Base-by-base conservation (phyloP, 2,888 invertebrate genomes). In the Hyposoter didymator region DNA sequence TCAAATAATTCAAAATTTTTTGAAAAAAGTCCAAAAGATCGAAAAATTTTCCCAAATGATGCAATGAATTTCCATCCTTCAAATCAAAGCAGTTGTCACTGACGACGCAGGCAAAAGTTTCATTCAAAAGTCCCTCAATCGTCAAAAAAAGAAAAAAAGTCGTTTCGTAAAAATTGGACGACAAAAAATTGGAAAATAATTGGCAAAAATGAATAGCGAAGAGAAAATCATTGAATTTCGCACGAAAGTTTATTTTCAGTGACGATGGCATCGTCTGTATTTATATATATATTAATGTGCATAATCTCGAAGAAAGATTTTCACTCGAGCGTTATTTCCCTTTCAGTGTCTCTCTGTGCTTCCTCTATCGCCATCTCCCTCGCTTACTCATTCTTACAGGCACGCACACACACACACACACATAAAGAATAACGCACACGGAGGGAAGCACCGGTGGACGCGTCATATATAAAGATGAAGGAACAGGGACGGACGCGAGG, bases 401-500 rank as follows among this genome's bases (percentile, higher is more conserved):
- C 22, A 59, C 64, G 17, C 39, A 45, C 39, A 22, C 49, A 39
- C 45, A 69, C 39, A 45, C 39, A 22, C 49, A 39, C 45, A 69
- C 59, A 76, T 17, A 45, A 28, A 19, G n/a, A 43, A 55, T n/a
- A 45, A 32, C 62, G 28, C 64, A 52, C 76, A 39, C 76, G n/a
- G 59, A 64, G 14, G 1, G 19, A 66, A 64, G 73, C 73, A 80
- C 43, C 80, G 80, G 73, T 73, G 73, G 73, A 80, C 80, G 80
- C 80, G 72, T 43, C 80, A 80, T 73, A 66, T 80, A 80, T 73
- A 80, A 80, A 80, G 80, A 73, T 73, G 52, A 73, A 73, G 80
- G 66, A 80, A 39, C 76, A 52, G 73, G 66, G 80, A 64, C 49
- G 80, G 35, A 35, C 32, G 67, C 78, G 80, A 66, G 49, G 19